Base-by-base conservation (phyloP, 1,140 invertebrate genomes). In the Lordiphosa stackelbergi region DNA sequence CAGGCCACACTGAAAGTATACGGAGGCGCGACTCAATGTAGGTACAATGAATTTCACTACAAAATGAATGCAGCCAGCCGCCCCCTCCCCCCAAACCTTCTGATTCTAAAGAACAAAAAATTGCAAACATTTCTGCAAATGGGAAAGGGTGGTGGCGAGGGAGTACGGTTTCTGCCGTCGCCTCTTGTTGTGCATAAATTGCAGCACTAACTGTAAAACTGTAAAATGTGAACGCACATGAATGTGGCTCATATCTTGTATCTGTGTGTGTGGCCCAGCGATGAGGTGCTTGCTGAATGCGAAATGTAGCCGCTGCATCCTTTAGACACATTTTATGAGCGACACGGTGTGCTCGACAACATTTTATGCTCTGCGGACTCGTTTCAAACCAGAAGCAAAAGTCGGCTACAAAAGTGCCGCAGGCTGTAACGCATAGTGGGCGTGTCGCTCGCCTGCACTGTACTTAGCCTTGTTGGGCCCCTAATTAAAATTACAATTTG, bases 401-500 rank as follows among this genome's bases (percentile, higher is more conserved):
- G 22, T 41, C 9, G 12, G 38, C 22, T 16, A 7, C 37, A 40
- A 12, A 40, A 54, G 31, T 37, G 41, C 52, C 16, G 11, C 3
- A 24, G 40, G 47, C 34, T 19, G 38, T 48, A 9, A 47, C 36
- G 48, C 60, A 60, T 34, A 35, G 45, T 22, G 31, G 5, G 22
- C 12, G 24, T 31, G 13, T 53, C 24, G 34, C 28, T 11, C 34
- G 19, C 19, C 11, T 2, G 9, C 45, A 24, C 41, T 42, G 40
- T 53, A 63, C 52, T 69, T 59, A 60, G 59, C 65, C 75, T 75
- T 68, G 75, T 79, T 79, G 69, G 71, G 54, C 53, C 75, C 75
- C 75, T 81, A 79, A 79, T 79, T 79, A 81, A 79, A 79, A 79
- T 83, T 75, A 79, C 68, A 79, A 79, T 72, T 83, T 72, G 71